Base-by-base conservation (phyloP, 2,888 invertebrate species). In the Electrophaes corylata region DNA sequence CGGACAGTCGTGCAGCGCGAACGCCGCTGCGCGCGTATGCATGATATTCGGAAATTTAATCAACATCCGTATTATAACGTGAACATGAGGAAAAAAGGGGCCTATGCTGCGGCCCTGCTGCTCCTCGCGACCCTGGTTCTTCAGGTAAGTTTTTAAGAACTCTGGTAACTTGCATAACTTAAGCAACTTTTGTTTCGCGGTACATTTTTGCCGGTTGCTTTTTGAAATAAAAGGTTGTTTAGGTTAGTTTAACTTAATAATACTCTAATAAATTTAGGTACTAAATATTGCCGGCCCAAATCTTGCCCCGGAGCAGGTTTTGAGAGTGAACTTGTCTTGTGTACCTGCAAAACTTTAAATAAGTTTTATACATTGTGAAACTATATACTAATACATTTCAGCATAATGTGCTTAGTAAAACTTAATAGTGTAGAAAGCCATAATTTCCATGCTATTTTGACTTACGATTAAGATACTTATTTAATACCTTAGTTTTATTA, bases 1-100 rank as follows among this genome's bases (percentile, higher is more conserved):
- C 78, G 76, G 84, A 76, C 83, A 75, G 78, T 80, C 70, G 81
- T 73, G 81, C 75, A 81, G 88, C 83, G 83, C 83, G 81, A 82
- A 78, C 81, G 83, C 75, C 73, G 81, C 76, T 76, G 75, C 79
- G 83, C 84, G 79, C 75, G 44, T 60, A 51, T 51, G 16, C 37
- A 37, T 61, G 48, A 37, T 72, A 66, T 69, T 71, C 79, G 72
- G 67, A 76, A 82, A 84, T 81, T 87, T 84, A 76, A 63, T 49
- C 70, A 80, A 73, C 75, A 79, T 77, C 73, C 78, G 79, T 71
- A 67, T 66, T 44, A 60, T 56, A 68, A 63, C 62, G 64, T 66
- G 63, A 73, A 81, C 76, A 90, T 89, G 89, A 84, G 83, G 84
- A 73, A 76, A 69, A 71, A 73, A 71, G 68, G 71, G 76, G 79